phyloP scores from a whole-genome alignment of 2,113 vertebrate genomes.

The Gambusia affinis region DNA sequence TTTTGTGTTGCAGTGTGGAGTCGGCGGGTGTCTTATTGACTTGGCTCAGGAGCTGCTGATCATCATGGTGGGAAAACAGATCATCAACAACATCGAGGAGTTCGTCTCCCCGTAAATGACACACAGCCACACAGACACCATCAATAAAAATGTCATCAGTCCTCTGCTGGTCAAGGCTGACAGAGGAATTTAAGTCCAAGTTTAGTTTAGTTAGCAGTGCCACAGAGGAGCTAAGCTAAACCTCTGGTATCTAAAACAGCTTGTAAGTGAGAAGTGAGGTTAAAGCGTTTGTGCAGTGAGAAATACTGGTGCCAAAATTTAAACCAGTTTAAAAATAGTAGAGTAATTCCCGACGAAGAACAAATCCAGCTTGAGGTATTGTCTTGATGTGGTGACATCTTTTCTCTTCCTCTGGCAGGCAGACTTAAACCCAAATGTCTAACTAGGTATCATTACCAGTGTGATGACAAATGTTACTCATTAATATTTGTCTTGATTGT shows the following conservation, averaged over 20 bases:
- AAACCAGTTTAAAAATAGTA: neutral
- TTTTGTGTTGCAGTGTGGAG: constrained; percentile 65
- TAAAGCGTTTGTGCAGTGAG: neutral
- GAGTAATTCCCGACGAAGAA: neutral
- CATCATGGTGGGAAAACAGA: constrained; percentile 84
- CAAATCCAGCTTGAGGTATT: neutral
- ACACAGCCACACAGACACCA: neutral
- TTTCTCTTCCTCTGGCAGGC: no score
- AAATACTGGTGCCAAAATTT: neutral
- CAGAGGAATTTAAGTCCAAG: neutral
- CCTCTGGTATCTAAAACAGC: neutral
- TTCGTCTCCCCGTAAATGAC: constrained; percentile 74
- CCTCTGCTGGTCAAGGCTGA: neutral
- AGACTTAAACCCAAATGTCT: no score
- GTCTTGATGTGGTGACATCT: neutral
- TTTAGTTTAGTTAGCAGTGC: neutral
- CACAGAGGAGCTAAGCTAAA: neutral
- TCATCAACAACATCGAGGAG: constrained; percentile 83
- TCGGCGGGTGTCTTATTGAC: constrained; percentile 76
- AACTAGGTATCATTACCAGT: no score
- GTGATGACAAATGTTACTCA: no score
- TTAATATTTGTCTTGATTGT: no score
- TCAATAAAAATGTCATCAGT: neutral
- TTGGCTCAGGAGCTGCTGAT: constrained; percentile 83
- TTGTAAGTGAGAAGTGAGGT: neutral